A percentile compares a stretch with the other conserved stretches of the same genome.
phyloP scores from a whole-genome alignment of 2,888 invertebrate genomes.

The Patella ulyssiponensis region DNA sequence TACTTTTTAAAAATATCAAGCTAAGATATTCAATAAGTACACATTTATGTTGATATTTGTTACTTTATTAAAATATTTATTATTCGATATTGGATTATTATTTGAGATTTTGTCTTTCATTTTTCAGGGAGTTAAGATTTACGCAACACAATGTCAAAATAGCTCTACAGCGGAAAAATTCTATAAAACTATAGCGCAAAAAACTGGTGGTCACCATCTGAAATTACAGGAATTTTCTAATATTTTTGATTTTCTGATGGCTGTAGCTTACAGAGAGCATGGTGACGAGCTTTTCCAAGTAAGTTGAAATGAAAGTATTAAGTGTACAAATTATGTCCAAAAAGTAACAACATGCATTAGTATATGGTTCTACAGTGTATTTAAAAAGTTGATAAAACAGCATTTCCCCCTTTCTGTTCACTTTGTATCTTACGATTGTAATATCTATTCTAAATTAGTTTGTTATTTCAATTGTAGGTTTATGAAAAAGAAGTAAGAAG shows the following conservation, averaged over 20 bases:
- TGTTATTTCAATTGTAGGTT: slow-evolving; percentile 19
- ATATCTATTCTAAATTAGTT: no score
- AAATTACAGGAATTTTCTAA: slow-evolving; percentile 58
- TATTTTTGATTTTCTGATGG: slow-evolving; percentile 66
- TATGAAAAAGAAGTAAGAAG: slow-evolving; percentile 57
- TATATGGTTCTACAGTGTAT: no score
- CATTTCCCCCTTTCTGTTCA: no score
- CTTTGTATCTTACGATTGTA: no score
- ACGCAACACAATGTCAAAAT: slow-evolving; percentile 47
- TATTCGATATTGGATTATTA: background rate
- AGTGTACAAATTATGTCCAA: background rate
- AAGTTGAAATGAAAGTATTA: slow-evolving; percentile 14
- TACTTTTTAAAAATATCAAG: no score
- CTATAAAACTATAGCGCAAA: slow-evolving; percentile 52
- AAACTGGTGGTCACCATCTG: slow-evolving; percentile 60
- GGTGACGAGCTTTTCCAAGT: slow-evolving; percentile 52
- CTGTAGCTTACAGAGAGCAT: slow-evolving; percentile 66
- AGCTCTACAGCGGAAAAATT: slow-evolving; percentile 39
- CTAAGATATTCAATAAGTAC: no score
- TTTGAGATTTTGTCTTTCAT: background rate
- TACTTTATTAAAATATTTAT: background rate
- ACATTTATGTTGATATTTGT: no score
- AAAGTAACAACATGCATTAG: no score
- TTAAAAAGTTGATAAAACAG: no score
- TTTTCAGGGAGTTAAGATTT: slow-evolving; percentile 52